Conservation (phyloP, 2,113 vertebrate genomes). For the Antigone vipio region DNA sequence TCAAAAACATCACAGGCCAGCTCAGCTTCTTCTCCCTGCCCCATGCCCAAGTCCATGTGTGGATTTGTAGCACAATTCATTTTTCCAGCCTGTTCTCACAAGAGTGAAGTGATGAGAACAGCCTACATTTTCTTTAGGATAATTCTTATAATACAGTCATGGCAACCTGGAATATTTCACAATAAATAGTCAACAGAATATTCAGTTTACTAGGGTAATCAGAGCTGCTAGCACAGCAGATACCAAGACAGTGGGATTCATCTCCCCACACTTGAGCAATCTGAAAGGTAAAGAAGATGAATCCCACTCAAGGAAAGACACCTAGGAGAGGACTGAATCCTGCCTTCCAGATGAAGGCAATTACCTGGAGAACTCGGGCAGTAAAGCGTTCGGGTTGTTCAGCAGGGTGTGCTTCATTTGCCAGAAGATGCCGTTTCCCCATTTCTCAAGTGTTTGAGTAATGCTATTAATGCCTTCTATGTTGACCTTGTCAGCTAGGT, state of each 20-base stretch:
- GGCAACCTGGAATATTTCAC: background rate
- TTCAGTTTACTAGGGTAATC: background rate
- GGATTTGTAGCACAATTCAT: background rate
- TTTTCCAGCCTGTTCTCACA: background rate
- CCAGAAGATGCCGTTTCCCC: constrained; percentile 73
- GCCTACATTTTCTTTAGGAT: background rate
- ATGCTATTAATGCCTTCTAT: constrained; percentile 64
- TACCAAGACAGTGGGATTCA: background rate
- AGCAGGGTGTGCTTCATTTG: constrained; percentile 66
- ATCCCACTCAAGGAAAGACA: background rate
- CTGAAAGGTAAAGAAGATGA: background rate
- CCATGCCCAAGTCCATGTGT: background rate
- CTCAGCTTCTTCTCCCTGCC: background rate
- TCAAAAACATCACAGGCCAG: background rate
- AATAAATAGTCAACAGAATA: background rate
- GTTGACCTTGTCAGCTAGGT: constrained; percentile 69
- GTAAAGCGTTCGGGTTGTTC: constrained; percentile 55
- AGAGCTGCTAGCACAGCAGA: background rate
- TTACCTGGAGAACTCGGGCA: constrained; percentile 75
- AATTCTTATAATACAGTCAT: background rate
- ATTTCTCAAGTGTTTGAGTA: constrained; percentile 70
- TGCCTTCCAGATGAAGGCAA: background rate
- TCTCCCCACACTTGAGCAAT: background rate
- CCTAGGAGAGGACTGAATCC: background rate
- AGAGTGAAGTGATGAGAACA: background rate